Evolutionary conservation across 2,113 vertebrate species (phyloP), one percentile per base, ranked within the genome.

Genomic region (Amphilophus citrinellus): DNA sequence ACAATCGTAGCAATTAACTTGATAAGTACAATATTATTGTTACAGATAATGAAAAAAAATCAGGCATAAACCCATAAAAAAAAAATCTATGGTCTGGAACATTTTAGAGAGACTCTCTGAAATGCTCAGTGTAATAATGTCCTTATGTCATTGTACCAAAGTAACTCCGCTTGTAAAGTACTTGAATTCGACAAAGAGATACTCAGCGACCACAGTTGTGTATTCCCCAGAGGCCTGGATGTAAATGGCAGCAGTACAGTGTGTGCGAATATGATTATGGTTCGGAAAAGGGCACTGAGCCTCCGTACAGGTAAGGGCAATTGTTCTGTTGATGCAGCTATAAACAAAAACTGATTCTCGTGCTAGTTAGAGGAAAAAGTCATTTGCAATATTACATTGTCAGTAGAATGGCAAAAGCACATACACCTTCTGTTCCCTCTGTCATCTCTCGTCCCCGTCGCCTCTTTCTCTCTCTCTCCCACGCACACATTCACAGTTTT

Each of bases 321-420:
- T 35, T 75, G 56, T 65, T 81, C 35, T 78, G 65, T 80, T 47
- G 78, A 86, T 76, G 62, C 78, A 79, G 79, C 87, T 61, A 83
- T 80, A 87, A 89, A 85, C 84, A 91, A 84, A 87, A 88, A 44
- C 50, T 68, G 82, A 91, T 88, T 80, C 83, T 84, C 71, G 35
- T 50, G 81, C 88, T 85, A 47, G 83, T 90, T 88, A 76, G 65
- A 56, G 56, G 61, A 20, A 84, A 88, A 84, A 85, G 87, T 88
- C 27, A 89, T 90, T 90, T 86, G 82, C 83, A 81, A 73, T 84
- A 89, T 88, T 24, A 91, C 81, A 13, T 32, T 59, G 91, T 91
- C 91, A 89, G 89, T 88, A 53, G 73, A 94, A 89, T 91, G 77
- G n/a, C 57, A 77, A 82, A 84, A 90, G 62, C 82, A 77, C 87